Base-by-base conservation (phyloP, 2,797 vertebrate species). In the Cossypha polioptera region DNA sequence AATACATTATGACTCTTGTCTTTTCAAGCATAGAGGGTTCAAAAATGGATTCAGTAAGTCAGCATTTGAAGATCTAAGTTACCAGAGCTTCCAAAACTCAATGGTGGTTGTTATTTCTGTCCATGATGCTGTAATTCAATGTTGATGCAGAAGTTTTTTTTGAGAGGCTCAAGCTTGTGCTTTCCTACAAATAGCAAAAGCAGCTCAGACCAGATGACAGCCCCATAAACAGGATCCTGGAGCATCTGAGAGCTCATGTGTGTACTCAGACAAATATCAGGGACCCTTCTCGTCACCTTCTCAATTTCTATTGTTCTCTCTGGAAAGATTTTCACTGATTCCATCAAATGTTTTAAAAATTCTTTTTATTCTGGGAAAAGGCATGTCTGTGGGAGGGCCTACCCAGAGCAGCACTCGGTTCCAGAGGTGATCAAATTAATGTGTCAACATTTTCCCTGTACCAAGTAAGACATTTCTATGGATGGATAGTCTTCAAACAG, bases 191-290 rank as follows among this genome's bases (percentile, higher is more conserved):
- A 7, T n/a, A 53, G 11, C 35, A 85, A 73, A 72, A 78, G 24
- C 40, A 71, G 45, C 53, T 79, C 31, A 66, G 25, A 82, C 10
- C n/a, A 57, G 35, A 42, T 63, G 20, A 31, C 38, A 76, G 3
- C 13, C 11, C 57, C 26, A 13, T 10, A 17, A 86, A 31, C 7
- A 45, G 1, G 8, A 50, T 38, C 25, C 45, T 58, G 43, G 21
- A 59, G 40, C 9, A 12, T 9, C 7, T 2, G 0, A 76, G 48
- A 74, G 3, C 19, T 87, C 51, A 48, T 8, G 3, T 18, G 18
- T 1, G 0, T 38, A 45, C 12, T 51, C 15, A 55, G 11, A 3
- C 1, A 2, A 61, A 58, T 5, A 7, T 11, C 26, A 78, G 28
- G 4, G 4, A 61, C 1, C 33, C 2, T 63, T 82, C 43, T 66